phyloP scores from a whole-genome alignment of 1,140 invertebrate species.

The Venturia canescens region DNA sequence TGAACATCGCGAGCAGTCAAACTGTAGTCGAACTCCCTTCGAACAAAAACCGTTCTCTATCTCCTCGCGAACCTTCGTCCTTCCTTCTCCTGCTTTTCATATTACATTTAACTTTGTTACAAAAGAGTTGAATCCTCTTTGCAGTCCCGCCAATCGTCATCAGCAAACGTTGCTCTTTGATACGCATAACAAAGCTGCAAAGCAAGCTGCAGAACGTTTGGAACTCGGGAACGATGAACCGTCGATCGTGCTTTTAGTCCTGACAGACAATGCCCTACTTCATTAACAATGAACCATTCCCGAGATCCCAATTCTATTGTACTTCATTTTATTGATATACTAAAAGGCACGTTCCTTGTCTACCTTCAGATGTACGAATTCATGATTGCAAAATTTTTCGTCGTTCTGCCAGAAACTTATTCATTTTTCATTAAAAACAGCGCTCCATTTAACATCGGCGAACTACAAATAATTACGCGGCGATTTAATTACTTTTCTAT shows the following conservation, averaged over 20 bases:
- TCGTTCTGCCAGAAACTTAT: too few species aligned
- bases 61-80: neutral
- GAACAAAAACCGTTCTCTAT: neutral
- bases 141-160: neutral
- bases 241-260: neutral
- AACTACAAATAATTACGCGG: too few species aligned
- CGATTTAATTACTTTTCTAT: too few species aligned
- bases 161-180: conserved; percentile 4
- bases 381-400: too few species aligned
- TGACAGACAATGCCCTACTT: neutral
- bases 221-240: neutral
- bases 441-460: too few species aligned
- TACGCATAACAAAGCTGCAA: neutral
- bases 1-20: conserved; percentile 3
- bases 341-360: too few species aligned
- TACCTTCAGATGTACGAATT: too few species aligned
- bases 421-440: too few species aligned
- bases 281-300: neutral
- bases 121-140: neutral
- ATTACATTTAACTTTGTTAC: conserved; percentile 12
- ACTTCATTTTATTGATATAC: too few species aligned
- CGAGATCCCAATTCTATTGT: too few species aligned
- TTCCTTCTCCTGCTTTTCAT: neutral
- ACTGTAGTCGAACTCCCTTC: neutral
- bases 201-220: neutral